Evolutionary conservation across 2,888 invertebrate species (phyloP).

Genomic region (Sinelater perroti): DNA sequence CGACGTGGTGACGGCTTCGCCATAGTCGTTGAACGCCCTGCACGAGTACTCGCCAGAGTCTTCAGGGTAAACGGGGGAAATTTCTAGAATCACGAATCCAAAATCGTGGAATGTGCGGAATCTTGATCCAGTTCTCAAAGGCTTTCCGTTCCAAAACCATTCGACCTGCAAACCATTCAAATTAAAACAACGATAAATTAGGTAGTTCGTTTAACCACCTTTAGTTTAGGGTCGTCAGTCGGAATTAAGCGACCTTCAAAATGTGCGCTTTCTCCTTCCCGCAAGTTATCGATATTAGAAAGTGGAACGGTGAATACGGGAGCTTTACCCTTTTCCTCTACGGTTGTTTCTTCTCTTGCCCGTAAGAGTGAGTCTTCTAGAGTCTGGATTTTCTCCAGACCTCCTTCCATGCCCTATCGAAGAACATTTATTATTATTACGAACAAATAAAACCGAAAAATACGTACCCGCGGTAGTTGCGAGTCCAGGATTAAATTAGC

Average conservation of each 20-base stretch:
- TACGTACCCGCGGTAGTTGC: conserved; percentile 84
- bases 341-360: conserved; percentile 74
- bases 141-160: conserved; percentile 95
- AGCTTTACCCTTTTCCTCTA: conserved; percentile 83
- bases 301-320: conserved; percentile 91
- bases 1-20: conserved; percentile 90
- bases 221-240: conserved; percentile 89
- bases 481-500: conserved; percentile 90
- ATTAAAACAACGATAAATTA: neutral
- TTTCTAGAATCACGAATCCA: conserved; percentile 96
- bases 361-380: conserved; percentile 90
- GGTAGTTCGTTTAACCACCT: conserved; percentile 53
- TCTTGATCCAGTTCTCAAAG: conserved; percentile 86
- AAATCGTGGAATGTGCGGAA: conserved; percentile 98
- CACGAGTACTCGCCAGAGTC: conserved; percentile 94
- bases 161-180: conserved; percentile 76
- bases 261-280: conserved; percentile 92
- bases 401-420: conserved; percentile 95
- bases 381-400: conserved; percentile 90
- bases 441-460: neutral
- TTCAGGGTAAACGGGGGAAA: conserved; percentile 95
- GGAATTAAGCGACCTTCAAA: conserved; percentile 90
- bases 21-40: conserved; percentile 87
- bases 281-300: conserved; percentile 84
- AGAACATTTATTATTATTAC: conserved; percentile 35